phyloP scores from a whole-genome alignment of 1,140 invertebrate species.

The Macrocentrus cingulum region DNA sequence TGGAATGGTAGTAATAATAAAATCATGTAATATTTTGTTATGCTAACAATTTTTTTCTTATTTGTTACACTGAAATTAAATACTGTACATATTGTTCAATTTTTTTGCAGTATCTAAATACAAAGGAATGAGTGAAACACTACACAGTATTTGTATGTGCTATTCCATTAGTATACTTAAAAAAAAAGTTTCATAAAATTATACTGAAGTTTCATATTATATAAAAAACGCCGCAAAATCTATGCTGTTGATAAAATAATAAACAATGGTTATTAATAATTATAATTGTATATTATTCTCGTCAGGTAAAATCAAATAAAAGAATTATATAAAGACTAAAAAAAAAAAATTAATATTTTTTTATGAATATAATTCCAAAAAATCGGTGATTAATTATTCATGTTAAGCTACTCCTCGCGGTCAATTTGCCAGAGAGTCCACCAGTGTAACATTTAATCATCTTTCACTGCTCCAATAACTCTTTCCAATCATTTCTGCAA shows the following conservation, averaged over 20 bases:
- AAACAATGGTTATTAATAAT: too few relatives aligned
- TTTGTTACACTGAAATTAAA: conserved; percentile 50
- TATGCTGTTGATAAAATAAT: too few relatives aligned
- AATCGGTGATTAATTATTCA: conserved; percentile 31
- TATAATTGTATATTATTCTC: neutral
- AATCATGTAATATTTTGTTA: conserved; percentile 7
- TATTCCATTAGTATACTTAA: too few relatives aligned
- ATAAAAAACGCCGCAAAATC: too few relatives aligned
- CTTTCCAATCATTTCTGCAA: conserved; percentile 53
- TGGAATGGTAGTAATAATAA: neutral
- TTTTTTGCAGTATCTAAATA: conserved; percentile 39
- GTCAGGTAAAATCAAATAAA: conserved; percentile 4
- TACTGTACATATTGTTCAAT: conserved; percentile 49
- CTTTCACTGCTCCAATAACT: conserved; percentile 57
- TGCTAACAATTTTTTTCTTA: conserved; percentile 46
- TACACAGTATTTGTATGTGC: too few relatives aligned
- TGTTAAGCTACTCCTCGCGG: neutral
- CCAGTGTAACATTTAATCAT: conserved; percentile 46
- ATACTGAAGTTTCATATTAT: too few relatives aligned
- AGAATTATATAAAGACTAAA: neutral
- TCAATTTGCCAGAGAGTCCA: conserved; percentile 6
- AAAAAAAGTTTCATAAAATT: too few relatives aligned
- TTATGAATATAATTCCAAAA: conserved; percentile 30
- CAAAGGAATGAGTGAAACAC: conserved; percentile 41
- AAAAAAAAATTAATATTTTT: conserved; percentile 6